Conservation (phyloP, 1,140 invertebrate species). For the Zophobas morio region DNA sequence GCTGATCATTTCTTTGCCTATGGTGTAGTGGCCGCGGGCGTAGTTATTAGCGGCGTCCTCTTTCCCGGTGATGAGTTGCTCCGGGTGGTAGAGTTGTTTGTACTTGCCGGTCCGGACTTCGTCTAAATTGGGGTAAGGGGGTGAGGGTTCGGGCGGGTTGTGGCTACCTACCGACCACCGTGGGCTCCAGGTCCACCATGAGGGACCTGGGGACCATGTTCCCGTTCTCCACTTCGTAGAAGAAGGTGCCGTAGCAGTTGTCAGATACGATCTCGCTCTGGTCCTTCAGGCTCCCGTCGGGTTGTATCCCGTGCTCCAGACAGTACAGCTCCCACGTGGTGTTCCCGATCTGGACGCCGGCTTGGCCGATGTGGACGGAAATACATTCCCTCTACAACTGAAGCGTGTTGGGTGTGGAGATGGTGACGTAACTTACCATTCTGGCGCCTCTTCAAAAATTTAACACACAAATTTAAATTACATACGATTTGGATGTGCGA, state of each 20-base stretch:
- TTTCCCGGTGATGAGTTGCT: slow-evolving; percentile 84
- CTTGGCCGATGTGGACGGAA: slow-evolving; percentile 78
- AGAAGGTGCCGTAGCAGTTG: slow-evolving; percentile 81
- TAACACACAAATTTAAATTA: slow-evolving; percentile 33
- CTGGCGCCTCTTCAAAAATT: neutral
- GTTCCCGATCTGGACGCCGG: slow-evolving; percentile 79
- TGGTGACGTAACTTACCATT: neutral
- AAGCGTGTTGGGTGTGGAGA: too few species aligned
- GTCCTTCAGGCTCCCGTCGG: slow-evolving; percentile 70
- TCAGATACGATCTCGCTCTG: slow-evolving; percentile 66
- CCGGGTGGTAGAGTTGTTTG: slow-evolving; percentile 82
- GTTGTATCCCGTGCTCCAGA: slow-evolving; percentile 87
- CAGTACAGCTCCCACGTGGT: slow-evolving; percentile 76
- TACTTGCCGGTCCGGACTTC: slow-evolving; percentile 84
- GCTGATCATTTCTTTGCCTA: slow-evolving; percentile 79
- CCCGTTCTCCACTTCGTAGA: slow-evolving; percentile 77
- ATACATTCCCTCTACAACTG: slow-evolving; percentile 76
- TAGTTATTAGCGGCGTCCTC: slow-evolving; percentile 93
- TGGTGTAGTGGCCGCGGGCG: slow-evolving; percentile 87
- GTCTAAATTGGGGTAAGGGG: slow-evolving; percentile 62
- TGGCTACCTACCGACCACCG: slow-evolving; percentile 72
- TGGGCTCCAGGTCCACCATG: slow-evolving; percentile 82
- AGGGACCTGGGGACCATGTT: slow-evolving; percentile 80
- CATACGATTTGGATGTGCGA: slow-evolving; percentile 2
- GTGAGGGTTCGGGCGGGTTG: neutral